Percentiles rank a stretch among this genome's conserved stretches.
phyloP scores from a whole-genome alignment of 2,113 vertebrate genomes.

The Athene cunicularia region DNA sequence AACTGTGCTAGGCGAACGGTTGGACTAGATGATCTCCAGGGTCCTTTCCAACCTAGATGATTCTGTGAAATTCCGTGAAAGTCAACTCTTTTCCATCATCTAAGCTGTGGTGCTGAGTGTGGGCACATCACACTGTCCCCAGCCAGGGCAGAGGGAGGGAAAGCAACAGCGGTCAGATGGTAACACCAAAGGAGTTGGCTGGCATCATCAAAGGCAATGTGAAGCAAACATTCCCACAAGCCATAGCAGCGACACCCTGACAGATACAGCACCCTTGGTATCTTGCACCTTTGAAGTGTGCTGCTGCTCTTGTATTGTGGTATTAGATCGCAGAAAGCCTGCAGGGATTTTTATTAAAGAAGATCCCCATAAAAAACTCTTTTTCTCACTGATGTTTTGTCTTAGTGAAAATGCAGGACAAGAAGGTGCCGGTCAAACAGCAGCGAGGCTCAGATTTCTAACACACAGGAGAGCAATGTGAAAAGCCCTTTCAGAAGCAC shows the following conservation, averaged over 20 bases:
- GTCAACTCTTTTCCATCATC: background rate
- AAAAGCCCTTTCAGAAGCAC: background rate
- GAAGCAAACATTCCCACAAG: background rate
- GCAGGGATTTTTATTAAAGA: background rate
- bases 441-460: background rate
- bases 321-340: background rate
- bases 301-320: background rate
- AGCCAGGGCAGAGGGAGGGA: background rate
- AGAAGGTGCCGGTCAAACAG: background rate
- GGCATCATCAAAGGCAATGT: background rate
- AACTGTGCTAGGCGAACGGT: too few species aligned
- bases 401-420: background rate
- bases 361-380: background rate
- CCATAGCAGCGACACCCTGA: background rate
- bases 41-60: too few species aligned
- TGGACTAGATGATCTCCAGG: too few species aligned
- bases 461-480: background rate
- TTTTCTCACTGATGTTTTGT: background rate
- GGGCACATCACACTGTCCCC: fast-evolving
- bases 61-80: background rate
- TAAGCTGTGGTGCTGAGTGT: background rate
- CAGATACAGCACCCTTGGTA: fast-evolving
- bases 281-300: background rate
- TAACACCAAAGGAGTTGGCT: background rate
- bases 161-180: fast-evolving